phyloP scores from a whole-genome alignment of 1,140 invertebrate genomes.

The Brachionus calyciflorus region DNA sequence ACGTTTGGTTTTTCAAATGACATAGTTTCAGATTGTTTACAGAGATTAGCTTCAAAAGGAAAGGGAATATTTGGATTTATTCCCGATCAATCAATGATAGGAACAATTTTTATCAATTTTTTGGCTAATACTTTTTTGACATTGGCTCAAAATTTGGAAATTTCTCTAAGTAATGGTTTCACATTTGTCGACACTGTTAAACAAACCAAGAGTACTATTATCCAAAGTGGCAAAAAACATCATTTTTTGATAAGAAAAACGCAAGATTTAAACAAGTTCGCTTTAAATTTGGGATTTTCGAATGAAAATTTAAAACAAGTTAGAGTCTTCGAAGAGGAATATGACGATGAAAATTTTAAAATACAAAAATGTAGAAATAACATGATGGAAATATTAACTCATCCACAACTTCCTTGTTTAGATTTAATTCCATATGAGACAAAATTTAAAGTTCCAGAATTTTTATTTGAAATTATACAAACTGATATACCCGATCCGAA shows the following conservation, averaged over 20 bases:
- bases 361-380: background rate
- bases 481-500: conserved; percentile 14
- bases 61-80: conserved; percentile 44
- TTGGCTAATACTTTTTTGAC: conserved; percentile 18
- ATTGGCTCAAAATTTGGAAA: background rate
- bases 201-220: background rate
- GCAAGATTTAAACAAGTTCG: background rate
- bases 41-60: background rate
- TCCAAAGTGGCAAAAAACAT: conserved; percentile 24
- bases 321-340: background rate
- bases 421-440: background rate
- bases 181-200: background rate
- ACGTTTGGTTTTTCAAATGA: conserved; percentile 37
- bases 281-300: background rate
- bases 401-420: background rate
- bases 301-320: background rate
- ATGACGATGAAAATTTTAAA: background rate
- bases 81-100: conserved; percentile 43
- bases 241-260: background rate
- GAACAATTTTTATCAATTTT: conserved; percentile 40
- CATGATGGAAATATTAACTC: background rate
- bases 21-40: background rate
- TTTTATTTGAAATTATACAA: conserved; percentile 37
- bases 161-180: background rate
- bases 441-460: background rate